Base-by-base conservation (phyloP, 2,888 invertebrate genomes). In the Drosophila demipolita region DNA sequence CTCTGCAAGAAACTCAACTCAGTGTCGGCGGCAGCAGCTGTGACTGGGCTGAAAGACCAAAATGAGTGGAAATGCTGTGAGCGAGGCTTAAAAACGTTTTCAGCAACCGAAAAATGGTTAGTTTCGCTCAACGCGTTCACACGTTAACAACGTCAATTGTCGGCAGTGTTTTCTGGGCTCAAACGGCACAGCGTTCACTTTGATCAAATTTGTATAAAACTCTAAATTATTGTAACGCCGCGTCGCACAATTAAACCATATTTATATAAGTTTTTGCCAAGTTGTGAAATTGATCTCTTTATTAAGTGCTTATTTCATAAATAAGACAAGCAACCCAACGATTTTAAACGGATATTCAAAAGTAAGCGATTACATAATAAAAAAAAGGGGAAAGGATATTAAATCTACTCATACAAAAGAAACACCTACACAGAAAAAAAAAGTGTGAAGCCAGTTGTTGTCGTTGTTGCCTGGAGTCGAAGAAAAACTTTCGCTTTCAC, bases 401-500 rank as follows among this genome's bases (percentile, higher is more conserved):
- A 33, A 20, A 48, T n/a, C 17, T 17, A 54, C 54, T 54, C 54
- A 54, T n/a, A 20, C 23, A 57, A 29, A 23, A 40, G 52, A 36
- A n/a, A 59, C 60, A 74, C 62, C 66, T 50, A 80, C 76, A 61
- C 50, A 58, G 15, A 50, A 40, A 53, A n/a, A 26, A 55, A 53
- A 58, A 70, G 29, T 65, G n/a, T 65, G 61, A 32, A 62, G 38
- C 66, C 52, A 63, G 57, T 60, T 53, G 59, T 35, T 35, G 53
- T 48, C 38, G 61, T 58, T 54, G 54, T 32, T 35, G 61, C 20
- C 64, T 45, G 42, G 55, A 59, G 64, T 32, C 40, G 35, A 74
- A 70, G 81, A 83, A 91, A 89, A 90, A 92, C 91, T 91, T 92
- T 91, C 91, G 92, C 91, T 91, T 91, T 92, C 92, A 91, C 92